These are phyloP conservation scores for Pollicipes pollicipes DNA, from an alignment of 1,140 invertebrate genomes.

Conservation along the genomic window DNA sequence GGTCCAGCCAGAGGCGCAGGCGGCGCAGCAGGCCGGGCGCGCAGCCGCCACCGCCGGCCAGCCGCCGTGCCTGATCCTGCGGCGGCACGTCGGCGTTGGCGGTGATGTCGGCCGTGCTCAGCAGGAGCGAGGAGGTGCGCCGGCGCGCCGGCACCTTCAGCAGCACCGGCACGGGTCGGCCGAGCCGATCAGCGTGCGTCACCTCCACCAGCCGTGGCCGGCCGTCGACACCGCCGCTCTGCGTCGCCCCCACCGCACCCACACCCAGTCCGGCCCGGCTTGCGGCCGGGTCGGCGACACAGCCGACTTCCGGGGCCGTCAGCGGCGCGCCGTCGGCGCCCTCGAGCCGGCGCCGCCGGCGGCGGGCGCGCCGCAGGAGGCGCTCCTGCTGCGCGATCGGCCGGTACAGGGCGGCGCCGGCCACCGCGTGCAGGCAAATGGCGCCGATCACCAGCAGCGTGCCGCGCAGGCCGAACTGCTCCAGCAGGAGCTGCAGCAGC, in stretches of 20 bases:
- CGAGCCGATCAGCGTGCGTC: neutral
- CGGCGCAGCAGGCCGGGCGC: neutral
- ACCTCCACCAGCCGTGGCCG: neutral
- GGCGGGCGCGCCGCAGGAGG: constrained; percentile 41
- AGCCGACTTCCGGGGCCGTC: neutral
- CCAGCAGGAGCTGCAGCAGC: constrained; percentile 45
- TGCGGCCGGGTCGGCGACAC: neutral
- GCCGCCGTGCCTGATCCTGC: neutral
- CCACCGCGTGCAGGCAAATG: constrained; percentile 56
- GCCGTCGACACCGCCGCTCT: neutral
- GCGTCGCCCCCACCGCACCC: neutral
- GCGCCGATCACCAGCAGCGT: constrained; percentile 51
- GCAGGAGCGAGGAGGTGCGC: neutral
- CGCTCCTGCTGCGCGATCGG: constrained; percentile 27
- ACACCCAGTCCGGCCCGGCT: neutral
- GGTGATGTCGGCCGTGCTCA: neutral
- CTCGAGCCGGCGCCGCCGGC: constrained; percentile 43
- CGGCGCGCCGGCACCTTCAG: neutral
- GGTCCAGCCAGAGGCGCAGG: constrained; percentile 30
- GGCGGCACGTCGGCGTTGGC: neutral
- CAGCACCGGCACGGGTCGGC: neutral
- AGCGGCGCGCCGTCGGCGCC: constrained; percentile 56
- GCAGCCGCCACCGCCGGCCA: neutral
- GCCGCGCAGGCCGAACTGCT: constrained; percentile 47
- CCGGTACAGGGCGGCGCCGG: constrained; percentile 47